Base-by-base conservation (phyloP, 2,113 vertebrate genomes). In the Gopherus flavomarginatus region DNA sequence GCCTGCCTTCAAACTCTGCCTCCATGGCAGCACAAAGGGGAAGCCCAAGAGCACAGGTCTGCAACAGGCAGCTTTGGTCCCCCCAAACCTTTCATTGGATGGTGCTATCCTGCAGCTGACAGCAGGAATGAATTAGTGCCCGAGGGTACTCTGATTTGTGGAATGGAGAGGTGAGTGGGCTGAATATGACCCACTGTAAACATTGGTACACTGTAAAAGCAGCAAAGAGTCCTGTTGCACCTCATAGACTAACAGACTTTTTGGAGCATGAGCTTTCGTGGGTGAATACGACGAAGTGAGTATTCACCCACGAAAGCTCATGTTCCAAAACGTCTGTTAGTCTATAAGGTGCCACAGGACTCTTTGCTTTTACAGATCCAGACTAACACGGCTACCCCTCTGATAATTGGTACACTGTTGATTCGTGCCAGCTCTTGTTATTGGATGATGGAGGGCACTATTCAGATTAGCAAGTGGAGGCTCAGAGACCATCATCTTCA, bases 381-480 rank as follows among this genome's bases (percentile, higher is more conserved):
- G 47, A 47, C 47, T 47, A 47, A 47, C 47, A 47, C 47, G 47
- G 47, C 47, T 47, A 11, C 47, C 47, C 47, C 47, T 47, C 47
- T 47, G 47, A 47, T 47, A 47, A 10, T 79, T 1, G 6, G 17
- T 38, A 54, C 42, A 81, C 2, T 0, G 59, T 52, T 52, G 31
- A 81, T 94, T 80, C 86, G 77, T 21, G 94, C 86, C 88, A 49
- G 59, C 47, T 87, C 21, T 87, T 88, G 52, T 38, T 90, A 2
- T 53, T 57, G 1, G 19, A 86, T 81, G 92, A 21, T 81, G 88
- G 89, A 86, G 8, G 79, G 59, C 57, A 16, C 54, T 57, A 91
- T 93, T 89, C 87, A 94, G 95, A 11, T 77, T 54, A 83, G 81
- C 42, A 87, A 89, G 83, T 80, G 50, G 92, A 95, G 89, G 59